Evolutionary conservation across 2,888 invertebrate genomes (phyloP).

Genomic region (Spicauda simplicius): DNA sequence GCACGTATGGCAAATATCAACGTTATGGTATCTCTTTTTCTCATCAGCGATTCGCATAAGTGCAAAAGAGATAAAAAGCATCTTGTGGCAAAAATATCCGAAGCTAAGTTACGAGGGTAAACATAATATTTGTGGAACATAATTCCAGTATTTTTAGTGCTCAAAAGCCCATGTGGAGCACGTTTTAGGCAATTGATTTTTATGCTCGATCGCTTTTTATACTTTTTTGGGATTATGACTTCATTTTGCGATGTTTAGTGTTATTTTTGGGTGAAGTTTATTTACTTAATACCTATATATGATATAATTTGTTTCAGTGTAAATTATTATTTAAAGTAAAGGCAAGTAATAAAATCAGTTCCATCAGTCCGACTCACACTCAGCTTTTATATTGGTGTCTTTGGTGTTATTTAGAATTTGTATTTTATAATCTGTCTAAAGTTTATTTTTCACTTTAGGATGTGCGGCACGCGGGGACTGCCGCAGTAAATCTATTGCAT

Average conservation of each 20-base stretch:
- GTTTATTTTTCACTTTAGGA: no score
- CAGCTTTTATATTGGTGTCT: no score
- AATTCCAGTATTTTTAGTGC: conserved; percentile 30
- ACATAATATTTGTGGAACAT: conserved; percentile 27
- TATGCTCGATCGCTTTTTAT: conserved; percentile 14
- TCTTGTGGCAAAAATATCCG: conserved; percentile 21
- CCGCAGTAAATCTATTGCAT: no score
- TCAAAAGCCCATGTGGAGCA: conserved; percentile 34
- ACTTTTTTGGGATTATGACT: conserved; percentile 20
- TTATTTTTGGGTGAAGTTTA: not conserved
- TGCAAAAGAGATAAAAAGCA: not conserved
- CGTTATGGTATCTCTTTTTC: not conserved
- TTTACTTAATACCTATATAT: not conserved
- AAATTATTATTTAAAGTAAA: no score
- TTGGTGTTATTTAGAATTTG: no score
- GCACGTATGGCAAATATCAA: not conserved
- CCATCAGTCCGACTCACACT: no score
- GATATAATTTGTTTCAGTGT: not conserved
- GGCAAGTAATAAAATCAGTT: no score
- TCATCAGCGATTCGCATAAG: not conserved
- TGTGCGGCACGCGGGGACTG: no score
- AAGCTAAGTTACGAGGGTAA: conserved; percentile 25
- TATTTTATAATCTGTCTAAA: no score
- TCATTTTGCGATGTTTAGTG: conserved; percentile 7
- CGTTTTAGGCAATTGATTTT: conserved; percentile 34